A percentile compares a stretch with the other conserved stretches of the same genome.
phyloP scores from a whole-genome alignment of 2,113 vertebrate genomes.

The Pycnonotus jocosus region DNA sequence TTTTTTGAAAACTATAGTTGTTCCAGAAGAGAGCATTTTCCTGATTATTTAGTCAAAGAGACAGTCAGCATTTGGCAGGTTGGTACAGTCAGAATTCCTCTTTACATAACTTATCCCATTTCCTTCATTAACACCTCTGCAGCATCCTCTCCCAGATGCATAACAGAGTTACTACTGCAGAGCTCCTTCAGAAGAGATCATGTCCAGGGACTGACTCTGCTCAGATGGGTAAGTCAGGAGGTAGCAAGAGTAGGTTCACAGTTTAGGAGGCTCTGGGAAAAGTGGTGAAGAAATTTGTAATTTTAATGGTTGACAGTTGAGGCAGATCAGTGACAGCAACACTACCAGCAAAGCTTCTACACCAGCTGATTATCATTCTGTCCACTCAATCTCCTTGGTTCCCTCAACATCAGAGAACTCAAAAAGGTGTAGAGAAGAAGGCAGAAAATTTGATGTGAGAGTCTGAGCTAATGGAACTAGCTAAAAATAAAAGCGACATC shows the following conservation, averaged over 20 bases:
- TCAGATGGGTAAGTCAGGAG: background rate
- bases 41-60: background rate
- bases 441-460: background rate
- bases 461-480: background rate
- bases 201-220: background rate
- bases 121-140: background rate
- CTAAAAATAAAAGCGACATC: conserved; percentile 43
- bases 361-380: background rate
- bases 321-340: background rate
- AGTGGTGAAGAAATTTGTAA: background rate
- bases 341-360: background rate
- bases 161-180: background rate
- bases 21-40: background rate
- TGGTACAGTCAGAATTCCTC: background rate
- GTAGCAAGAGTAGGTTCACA: background rate
- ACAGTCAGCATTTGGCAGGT: background rate
- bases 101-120: background rate
- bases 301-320: background rate
- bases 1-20: background rate
- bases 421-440: conserved; percentile 27
- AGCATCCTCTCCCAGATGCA: background rate
- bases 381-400: background rate
- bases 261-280: background rate
- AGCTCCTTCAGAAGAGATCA: background rate
- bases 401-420: background rate